Evolutionary conservation across 2,888 invertebrate species (phyloP).

Genomic region (Andrena dorsata): DNA sequence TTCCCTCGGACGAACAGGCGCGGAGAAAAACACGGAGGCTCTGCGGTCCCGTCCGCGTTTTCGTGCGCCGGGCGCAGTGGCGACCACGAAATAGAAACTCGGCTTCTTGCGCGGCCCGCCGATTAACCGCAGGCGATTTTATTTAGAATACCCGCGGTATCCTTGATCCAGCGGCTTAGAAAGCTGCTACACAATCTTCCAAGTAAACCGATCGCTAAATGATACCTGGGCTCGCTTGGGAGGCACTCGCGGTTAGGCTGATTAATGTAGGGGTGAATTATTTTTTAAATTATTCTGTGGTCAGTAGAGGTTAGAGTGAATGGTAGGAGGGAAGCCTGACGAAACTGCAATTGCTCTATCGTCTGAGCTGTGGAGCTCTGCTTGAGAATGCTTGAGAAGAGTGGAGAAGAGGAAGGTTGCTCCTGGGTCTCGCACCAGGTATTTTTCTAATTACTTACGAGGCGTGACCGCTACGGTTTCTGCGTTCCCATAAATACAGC

Average conservation of each 20-base stretch:
- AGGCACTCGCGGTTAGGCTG: neutral
- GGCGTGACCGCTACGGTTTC: neutral
- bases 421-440: neutral
- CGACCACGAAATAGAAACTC: conserved; percentile 54
- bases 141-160: conserved; percentile 10
- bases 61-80: neutral
- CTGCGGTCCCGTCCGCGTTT: conserved; percentile 18
- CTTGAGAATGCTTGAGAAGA: neutral
- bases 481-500: neutral
- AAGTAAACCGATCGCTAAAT: conserved; percentile 7
- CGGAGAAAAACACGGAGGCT: neutral
- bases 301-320: too few relatives aligned
- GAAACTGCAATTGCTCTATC: neutral
- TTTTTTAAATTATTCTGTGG: neutral
- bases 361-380: neutral
- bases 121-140: conserved; percentile 29
- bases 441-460: neutral
- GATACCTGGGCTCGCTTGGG: neutral
- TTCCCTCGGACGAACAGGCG: neutral
- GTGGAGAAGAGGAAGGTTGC: neutral
- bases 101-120: conserved; percentile 8
- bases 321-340: too few relatives aligned
- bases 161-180: conserved; percentile 18
- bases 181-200: conserved; percentile 13
- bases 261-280: neutral